Conservation (phyloP, 2,888 invertebrate genomes). For the Bombylius major region DNA sequence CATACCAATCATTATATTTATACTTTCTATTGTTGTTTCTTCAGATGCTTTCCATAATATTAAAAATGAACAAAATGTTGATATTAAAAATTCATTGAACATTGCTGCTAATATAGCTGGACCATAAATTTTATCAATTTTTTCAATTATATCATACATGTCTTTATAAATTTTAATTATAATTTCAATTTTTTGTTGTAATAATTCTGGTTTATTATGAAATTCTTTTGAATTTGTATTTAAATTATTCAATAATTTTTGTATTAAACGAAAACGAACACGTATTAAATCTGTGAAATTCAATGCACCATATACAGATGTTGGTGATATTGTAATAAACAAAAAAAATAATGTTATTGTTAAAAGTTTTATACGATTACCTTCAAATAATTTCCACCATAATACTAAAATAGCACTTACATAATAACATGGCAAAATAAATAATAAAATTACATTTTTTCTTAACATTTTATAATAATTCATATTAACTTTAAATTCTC, state of each 20-base stretch:
- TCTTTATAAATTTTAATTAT: neutral
- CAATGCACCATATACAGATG: neutral
- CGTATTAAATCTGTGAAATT: neutral
- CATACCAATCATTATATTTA: neutral
- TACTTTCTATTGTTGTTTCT: neutral
- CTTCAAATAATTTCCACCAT: neutral
- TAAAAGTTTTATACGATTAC: neutral
- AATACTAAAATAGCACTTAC: neutral
- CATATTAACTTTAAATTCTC: neutral
- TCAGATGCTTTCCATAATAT: neutral
- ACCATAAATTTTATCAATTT: neutral
- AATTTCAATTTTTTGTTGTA: neutral
- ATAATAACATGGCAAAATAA: neutral
- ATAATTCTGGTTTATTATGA: neutral
- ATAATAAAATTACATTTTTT: neutral
- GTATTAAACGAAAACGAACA: neutral
- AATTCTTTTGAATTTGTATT: neutral
- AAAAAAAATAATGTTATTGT: neutral
- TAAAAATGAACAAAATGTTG: neutral
- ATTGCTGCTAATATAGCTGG: neutral
- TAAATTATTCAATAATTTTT: neutral
- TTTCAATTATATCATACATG: neutral
- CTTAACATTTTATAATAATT: neutral
- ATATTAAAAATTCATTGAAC: neutral
- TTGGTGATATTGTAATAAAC: neutral